These are phyloP conservation scores for Hypanus sabinus DNA, from an alignment of 2,113 vertebrate genomes.

Conservation along the genomic window DNA sequence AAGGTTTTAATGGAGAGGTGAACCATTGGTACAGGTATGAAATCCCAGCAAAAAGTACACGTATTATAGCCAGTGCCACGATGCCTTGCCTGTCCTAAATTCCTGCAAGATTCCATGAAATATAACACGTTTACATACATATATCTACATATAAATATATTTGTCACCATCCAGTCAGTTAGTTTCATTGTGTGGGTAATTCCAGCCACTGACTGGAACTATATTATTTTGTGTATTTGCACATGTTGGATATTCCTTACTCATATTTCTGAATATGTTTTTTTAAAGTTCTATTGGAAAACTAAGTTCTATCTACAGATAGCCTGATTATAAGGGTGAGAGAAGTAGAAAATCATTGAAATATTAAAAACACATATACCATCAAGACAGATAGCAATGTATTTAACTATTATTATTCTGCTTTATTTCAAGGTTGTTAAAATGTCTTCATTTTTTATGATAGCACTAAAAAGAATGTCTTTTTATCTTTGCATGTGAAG, in stretches of 20 bases:
- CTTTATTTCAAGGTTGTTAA: constrained; percentile 14
- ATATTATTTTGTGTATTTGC: background rate
- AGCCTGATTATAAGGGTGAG: background rate
- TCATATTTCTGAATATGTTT: background rate
- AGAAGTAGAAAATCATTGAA: constrained; percentile 21
- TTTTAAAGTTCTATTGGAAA: background rate
- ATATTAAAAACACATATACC: constrained; percentile 3
- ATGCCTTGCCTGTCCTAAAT: background rate
- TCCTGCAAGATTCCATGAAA: background rate
- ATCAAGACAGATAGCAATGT: background rate
- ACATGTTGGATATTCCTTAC: background rate
- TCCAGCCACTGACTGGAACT: too few relatives aligned
- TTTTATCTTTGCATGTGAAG: constrained; percentile 4
- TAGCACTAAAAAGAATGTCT: background rate
- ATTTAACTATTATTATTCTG: background rate
- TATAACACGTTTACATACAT: background rate
- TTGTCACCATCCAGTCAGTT: too few relatives aligned
- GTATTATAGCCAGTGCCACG: background rate
- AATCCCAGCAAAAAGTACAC: background rate
- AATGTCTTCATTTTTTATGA: constrained; percentile 5
- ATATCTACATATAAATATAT: too few relatives aligned
- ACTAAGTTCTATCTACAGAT: background rate
- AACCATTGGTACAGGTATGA: background rate
- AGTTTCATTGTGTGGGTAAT: too few relatives aligned
- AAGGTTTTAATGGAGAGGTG: too few relatives aligned